Conservation (phyloP, 2,888 invertebrate species). For the Candidula unifasciata region DNA sequence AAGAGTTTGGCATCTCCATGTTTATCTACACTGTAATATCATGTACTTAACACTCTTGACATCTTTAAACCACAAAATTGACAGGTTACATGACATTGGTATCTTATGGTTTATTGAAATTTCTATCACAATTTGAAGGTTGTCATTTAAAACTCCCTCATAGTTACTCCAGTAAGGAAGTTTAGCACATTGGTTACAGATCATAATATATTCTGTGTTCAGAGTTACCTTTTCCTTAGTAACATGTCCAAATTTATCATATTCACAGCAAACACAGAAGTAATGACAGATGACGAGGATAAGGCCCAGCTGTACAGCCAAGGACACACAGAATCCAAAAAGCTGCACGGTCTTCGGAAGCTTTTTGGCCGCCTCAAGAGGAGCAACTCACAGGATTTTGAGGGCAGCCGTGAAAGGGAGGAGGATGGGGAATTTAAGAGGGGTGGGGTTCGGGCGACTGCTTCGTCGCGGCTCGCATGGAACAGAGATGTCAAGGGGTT, state of each 20-base stretch:
- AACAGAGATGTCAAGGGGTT: slow-evolving; percentile 80
- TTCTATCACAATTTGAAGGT: too few species aligned
- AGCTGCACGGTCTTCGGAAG: slow-evolving; percentile 83
- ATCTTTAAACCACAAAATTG: too few species aligned
- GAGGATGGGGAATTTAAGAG: slow-evolving; percentile 81
- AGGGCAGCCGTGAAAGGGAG: slow-evolving; percentile 63
- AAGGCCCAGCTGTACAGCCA: slow-evolving; percentile 60
- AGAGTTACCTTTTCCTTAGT: neutral
- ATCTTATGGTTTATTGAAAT: too few species aligned
- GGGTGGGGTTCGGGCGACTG: slow-evolving; percentile 85
- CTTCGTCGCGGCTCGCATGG: slow-evolving; percentile 83
- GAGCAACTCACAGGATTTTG: slow-evolving; percentile 78
- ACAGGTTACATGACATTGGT: too few species aligned
- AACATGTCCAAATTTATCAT: neutral
- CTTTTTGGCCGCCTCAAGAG: slow-evolving; percentile 83
- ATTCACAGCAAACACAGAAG: slow-evolving; percentile 71
- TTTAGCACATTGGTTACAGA: too few species aligned
- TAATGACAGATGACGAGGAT: slow-evolving; percentile 74
- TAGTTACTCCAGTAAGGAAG: too few species aligned
- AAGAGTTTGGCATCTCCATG: too few species aligned
- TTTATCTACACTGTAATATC: too few species aligned
- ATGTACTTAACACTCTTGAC: too few species aligned
- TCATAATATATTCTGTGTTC: neutral
- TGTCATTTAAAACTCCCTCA: too few species aligned
- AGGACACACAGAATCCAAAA: slow-evolving; percentile 71